These are phyloP conservation scores for Plebejus argus DNA, from an alignment of 2,888 invertebrate genomes.

Conservation along the genomic window DNA sequence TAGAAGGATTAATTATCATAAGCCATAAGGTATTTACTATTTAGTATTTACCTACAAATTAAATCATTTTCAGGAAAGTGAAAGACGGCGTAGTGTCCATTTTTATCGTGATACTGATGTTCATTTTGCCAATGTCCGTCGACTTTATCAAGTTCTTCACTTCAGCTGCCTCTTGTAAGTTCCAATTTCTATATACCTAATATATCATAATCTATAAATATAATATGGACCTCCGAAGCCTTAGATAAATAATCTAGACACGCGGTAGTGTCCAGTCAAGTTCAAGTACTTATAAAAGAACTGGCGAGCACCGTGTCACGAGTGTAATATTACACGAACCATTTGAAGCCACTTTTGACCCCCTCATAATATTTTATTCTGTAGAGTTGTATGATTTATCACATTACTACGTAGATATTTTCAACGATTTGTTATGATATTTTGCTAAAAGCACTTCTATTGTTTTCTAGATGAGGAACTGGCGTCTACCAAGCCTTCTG, in stretches of 20 bases:
- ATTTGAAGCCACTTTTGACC: no score
- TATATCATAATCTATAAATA: not conserved
- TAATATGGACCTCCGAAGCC: no score
- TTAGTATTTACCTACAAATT: not conserved
- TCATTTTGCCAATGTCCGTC: conserved; percentile 89
- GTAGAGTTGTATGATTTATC: no score
- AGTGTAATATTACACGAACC: no score
- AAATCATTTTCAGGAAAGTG: conserved; percentile 81
- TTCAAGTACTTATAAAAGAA: no score
- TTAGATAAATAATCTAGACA: no score
- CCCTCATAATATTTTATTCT: no score
- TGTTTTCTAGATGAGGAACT: conserved; percentile 73
- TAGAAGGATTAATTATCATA: no score
- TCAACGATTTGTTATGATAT: not conserved
- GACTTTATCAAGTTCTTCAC: conserved; percentile 87
- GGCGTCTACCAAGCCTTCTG: conserved; percentile 81
- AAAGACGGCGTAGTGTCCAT: conserved; percentile 92
- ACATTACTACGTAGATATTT: not conserved
- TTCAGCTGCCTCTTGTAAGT: conserved; percentile 65
- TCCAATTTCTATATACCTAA: no score
- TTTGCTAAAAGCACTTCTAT: not conserved
- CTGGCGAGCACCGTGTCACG: no score
- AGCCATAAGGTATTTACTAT: no score
- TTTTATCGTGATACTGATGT: conserved; percentile 90
- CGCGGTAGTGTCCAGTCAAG: no score